phyloP scores from a whole-genome alignment of 2,797 vertebrate genomes.

The Stomatorhinus walkeri region DNA sequence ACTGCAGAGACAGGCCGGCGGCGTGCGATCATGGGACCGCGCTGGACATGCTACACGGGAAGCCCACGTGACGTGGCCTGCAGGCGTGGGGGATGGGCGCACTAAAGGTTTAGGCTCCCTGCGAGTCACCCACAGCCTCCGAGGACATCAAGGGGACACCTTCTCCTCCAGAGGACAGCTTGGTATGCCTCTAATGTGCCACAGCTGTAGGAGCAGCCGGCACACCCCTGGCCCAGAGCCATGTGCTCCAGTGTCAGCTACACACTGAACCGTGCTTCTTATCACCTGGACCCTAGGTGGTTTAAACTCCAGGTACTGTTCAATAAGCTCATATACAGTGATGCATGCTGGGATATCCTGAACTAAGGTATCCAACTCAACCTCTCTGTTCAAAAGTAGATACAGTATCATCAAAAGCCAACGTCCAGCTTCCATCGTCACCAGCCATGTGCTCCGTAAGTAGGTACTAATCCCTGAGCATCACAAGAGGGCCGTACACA shows the following conservation, averaged over 20 bases:
- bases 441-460: background rate
- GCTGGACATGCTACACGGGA: background rate
- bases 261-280: background rate
- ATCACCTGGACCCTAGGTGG: background rate
- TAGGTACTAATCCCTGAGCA: background rate
- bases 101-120: background rate
- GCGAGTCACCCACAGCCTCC: background rate
- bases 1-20: background rate
- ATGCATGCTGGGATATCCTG: background rate
- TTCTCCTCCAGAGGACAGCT: background rate
- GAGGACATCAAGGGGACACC: background rate
- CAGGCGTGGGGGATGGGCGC: background rate
- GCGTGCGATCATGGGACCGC: background rate
- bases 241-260: background rate
- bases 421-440: background rate
- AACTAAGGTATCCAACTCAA: background rate
- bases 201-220: background rate
- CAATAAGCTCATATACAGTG: background rate
- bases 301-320: background rate
- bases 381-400: background rate
- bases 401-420: background rate
- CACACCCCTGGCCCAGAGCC: background rate
- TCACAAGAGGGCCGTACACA: background rate
- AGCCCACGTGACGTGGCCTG: background rate
- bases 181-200: background rate